Evolutionary conservation across 2,888 invertebrate species (phyloP).

Genomic region (Pediacus dermestoides): DNA sequence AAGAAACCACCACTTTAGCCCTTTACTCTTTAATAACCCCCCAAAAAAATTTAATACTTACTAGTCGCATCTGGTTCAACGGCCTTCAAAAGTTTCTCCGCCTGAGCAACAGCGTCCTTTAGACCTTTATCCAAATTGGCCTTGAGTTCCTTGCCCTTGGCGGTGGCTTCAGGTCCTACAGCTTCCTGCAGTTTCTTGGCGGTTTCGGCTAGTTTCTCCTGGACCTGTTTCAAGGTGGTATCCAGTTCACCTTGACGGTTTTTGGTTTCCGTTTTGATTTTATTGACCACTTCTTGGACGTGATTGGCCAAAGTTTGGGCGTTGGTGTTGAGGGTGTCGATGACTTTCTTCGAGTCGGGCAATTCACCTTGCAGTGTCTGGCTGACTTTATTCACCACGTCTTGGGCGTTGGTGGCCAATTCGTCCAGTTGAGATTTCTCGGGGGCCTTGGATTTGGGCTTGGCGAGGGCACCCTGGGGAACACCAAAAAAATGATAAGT

Average conservation of each 20-base stretch:
- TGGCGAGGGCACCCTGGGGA: conserved; percentile 22
- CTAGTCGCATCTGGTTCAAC: conserved; percentile 41
- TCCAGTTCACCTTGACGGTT: conserved; percentile 37
- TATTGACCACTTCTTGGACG: conserved; percentile 35
- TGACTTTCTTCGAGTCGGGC: conserved; percentile 38
- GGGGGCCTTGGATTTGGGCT: conserved; percentile 23
- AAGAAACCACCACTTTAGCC: conserved; percentile 4
- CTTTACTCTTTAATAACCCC: not conserved
- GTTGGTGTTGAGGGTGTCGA: conserved; percentile 34
- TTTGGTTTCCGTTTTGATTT: conserved; percentile 36
- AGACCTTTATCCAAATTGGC: conserved; percentile 38
- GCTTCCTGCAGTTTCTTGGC: conserved; percentile 34
- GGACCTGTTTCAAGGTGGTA: conserved; percentile 36
- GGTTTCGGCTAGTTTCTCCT: conserved; percentile 36
- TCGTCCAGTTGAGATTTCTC: conserved; percentile 33
- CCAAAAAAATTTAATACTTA: conserved; percentile 31
- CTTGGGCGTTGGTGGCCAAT: conserved; percentile 30
- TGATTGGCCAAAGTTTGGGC: conserved; percentile 38
- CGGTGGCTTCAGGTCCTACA: conserved; percentile 40
- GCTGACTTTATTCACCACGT: conserved; percentile 34
- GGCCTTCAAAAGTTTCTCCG: conserved; percentile 40
- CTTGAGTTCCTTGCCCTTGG: conserved; percentile 41
- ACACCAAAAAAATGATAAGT: conserved; percentile 3
- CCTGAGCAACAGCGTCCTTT: conserved; percentile 38
- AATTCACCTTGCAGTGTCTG: conserved; percentile 32